Evolutionary conservation across 2,113 vertebrate species (phyloP).

Genomic region (Cynopterus brachyotis): DNA sequence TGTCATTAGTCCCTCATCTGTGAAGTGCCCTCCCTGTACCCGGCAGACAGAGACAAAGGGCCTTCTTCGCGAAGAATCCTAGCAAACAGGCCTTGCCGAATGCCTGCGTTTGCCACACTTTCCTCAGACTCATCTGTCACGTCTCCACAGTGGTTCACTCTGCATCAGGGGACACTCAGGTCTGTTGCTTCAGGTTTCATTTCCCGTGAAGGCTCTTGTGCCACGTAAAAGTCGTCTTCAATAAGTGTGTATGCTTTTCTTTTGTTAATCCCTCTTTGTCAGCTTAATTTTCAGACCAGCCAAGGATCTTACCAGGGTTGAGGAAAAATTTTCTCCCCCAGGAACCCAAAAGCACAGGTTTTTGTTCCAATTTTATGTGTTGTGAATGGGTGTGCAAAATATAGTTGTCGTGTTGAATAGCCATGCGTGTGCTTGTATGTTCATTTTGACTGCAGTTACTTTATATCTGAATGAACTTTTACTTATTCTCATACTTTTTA

Average conservation of each 20-base stretch:
- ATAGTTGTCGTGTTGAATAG: neutral
- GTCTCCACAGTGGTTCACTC: neutral
- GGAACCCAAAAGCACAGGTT: neutral
- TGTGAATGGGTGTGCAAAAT: neutral
- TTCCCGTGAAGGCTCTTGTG: neutral
- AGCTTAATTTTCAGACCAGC: neutral
- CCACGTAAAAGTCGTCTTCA: neutral
- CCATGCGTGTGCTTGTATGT: neutral
- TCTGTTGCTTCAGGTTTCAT: neutral
- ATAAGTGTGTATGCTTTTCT: neutral
- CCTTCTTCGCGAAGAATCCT: neutral
- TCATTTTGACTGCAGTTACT: neutral
- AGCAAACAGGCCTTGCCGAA: neutral
- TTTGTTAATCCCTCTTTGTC: neutral
- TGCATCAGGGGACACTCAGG: neutral
- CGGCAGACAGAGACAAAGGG: neutral
- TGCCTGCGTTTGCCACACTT: neutral
- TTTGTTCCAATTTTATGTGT: neutral
- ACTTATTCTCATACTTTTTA: neutral
- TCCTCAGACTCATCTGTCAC: neutral
- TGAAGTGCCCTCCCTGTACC: neutral
- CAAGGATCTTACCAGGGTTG: neutral
- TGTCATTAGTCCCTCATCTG: neutral
- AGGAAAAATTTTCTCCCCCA: neutral
- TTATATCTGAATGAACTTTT: neutral